These are phyloP conservation scores for Magallana ariakensis DNA, from an alignment of 1,140 invertebrate genomes.

Conservation along the genomic window DNA sequence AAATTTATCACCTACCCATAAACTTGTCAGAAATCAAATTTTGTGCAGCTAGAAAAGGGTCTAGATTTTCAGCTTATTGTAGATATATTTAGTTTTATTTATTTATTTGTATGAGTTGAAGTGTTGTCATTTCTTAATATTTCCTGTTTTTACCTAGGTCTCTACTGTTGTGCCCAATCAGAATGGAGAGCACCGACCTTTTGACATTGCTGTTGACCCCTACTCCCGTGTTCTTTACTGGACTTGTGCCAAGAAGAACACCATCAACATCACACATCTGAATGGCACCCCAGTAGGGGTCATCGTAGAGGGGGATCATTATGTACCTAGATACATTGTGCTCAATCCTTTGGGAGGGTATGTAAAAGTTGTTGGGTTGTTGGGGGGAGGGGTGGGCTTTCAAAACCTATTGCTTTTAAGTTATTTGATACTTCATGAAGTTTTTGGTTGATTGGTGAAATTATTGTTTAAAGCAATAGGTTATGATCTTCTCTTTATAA, in stretches of 20 bases:
- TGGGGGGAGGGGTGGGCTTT: too few species aligned
- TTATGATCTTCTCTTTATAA: too few species aligned
- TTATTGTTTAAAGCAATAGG: too few species aligned
- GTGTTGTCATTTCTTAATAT: not conserved
- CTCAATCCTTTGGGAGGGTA: slow-evolving; percentile 88
- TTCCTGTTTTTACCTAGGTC: slow-evolving; percentile 77
- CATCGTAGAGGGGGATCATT: slow-evolving; percentile 84
- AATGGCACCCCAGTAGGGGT: slow-evolving; percentile 86
- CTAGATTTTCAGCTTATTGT: too few species aligned
- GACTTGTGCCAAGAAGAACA: slow-evolving; percentile 90
- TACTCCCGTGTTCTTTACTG: slow-evolving; percentile 91
- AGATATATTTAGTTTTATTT: too few species aligned
- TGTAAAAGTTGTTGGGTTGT: slow-evolving; percentile 38
- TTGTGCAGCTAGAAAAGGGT: too few species aligned
- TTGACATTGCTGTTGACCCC: slow-evolving; percentile 92
- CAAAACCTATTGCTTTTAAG: too few species aligned
- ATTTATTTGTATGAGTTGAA: too few species aligned
- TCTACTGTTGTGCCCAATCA: slow-evolving; percentile 83
- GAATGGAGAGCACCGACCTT: slow-evolving; percentile 81
- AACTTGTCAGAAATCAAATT: too few species aligned
- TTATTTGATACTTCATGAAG: too few species aligned
- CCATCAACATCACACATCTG: slow-evolving; percentile 92
- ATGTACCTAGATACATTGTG: slow-evolving; percentile 90
- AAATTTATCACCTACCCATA: too few species aligned
- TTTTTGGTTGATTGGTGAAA: too few species aligned